Evolutionary conservation across 2,113 vertebrate species (phyloP), one percentile per base, ranked within the genome.

Genomic region (Nothocercus julius): DNA sequence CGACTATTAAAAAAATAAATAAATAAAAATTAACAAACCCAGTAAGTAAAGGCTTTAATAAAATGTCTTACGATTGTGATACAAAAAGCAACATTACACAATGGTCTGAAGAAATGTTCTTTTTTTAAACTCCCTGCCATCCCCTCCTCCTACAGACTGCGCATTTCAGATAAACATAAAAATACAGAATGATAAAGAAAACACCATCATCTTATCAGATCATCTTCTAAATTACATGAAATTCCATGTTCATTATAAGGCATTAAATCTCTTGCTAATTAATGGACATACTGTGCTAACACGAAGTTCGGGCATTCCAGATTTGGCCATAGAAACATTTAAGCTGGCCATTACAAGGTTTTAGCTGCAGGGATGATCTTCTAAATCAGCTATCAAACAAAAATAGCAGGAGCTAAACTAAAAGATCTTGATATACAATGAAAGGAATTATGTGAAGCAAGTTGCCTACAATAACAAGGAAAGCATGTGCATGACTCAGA

Each of bases 1-100:
- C 99, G 99, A 97, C 99, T 99, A 96, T 24, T 95, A 98, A 27
- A 56, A 56, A 63, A 95, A 77, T 44, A 42, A 94, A 85, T 24
- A 22, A 69, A 22, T 22, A 93, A 89, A 82, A 94, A 85, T 24
- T 20, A 73, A 22, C 25, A 93, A 89, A 85, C 4, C 11, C 13
- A n/a, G 1, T 83, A 44, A 94, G 25, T 42, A 20, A 72, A 20
- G 27, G 27, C 51, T 72, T 87, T 59, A 58, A 38, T 59, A 80
- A 54, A 47, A 47, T 38, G 49, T n/a, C 32, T 56, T 61, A 64
- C 0, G 2, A 34, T 82, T 20, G 53, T 61, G 45, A 86, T 36
- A 4, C 34, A 94, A 56, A 54, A 72, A 21, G 24, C 15, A 91
- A 89, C 47, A 85, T 51, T 10, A 76, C 36, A 58, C 38, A 59